Evolutionary conservation across 1,140 invertebrate species (phyloP), one percentile per base, ranked within the genome.

Genomic region (Ceratina australensis): DNA sequence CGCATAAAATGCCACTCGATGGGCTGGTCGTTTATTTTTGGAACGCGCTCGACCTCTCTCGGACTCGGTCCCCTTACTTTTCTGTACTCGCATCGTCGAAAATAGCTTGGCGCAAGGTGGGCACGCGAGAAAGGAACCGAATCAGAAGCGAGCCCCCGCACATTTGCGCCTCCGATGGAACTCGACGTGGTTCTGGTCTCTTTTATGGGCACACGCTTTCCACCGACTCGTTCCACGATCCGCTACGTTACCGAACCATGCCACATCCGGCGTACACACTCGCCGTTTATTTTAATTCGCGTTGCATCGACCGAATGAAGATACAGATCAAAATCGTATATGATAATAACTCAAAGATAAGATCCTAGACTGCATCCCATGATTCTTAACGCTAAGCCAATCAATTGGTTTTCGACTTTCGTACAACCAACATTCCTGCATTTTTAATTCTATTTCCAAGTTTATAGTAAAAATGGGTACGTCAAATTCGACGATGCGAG

Each of bases 1-100:
- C 65, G 71, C 78, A 57, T 76, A 80, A 78, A 79, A 82, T 73
- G 72, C 60, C 57, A 68, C 60, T 61, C 84, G 83, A 82, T 86
- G 83, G 84, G 85, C 84, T 83, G 69, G 80, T 60, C 78, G 69
- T 83, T 83, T 86, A 86, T 86, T 86, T 86, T 82, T 66, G 77
- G 85, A 86, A 72, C 72, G 52, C 57, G 57, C 57, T 79, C 85
- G 79, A 79, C 76, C 85, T 86, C 83, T 81, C 84, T 84, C 73
- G 59, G 79, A 72, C 79, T 86, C 79, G 63, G 61, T 81, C 67
- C 76, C 72, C 84, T 81, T 79, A 83, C 81, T 86, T 85, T 82
- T 78, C 69, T 83, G 73, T 74, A 85, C 59, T 71, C 77, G 63
- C 69, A 52, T 49, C 63, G 68, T 86, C 83, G 65, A 82, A 85